Base-by-base conservation (phyloP, 2,888 invertebrate species). In the Ellobium chinense region DNA sequence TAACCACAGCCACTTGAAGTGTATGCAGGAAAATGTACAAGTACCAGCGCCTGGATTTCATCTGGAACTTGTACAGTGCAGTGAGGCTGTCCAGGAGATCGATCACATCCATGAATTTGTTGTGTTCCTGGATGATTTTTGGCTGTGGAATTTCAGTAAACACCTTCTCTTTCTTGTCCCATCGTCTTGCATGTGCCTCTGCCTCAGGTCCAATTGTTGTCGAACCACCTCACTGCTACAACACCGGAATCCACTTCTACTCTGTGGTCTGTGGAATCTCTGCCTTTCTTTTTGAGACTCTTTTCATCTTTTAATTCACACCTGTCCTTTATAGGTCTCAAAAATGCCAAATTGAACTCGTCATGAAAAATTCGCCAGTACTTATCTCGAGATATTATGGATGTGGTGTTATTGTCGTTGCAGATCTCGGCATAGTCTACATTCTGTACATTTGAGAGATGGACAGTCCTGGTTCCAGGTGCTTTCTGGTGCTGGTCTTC, bases 1-100 rank as follows among this genome's bases (percentile, higher is more conserved):
- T 83, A 24, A 83, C 78, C 4, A 77, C 73, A 29, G 83, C 78
- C 5, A 82, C 73, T 9, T 76, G 39, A n/a, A 85, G 29, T 2
- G 79, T 79, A 27, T 81, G 85, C 73, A 70, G 80, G 39, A 82
- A 82, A 29, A 84, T 66, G 75, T 83, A 83, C 82, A 81, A 81
- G 65, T 82, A 83, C 72, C 76, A 82, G 9, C 77, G 21, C 24
- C 78, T 58, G 54, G 81, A 80, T 68, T 83, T 81, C 37, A 83
- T 31, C 27, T 76, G 80, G 68, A 80, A 80, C 7, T 66, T 46
- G 46, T 83, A 83, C 9, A 68, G 60, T 24, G 80, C 78, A 21
- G 77, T 24, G 21, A 69, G 27, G 39, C 72, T 65, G 63, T 84
- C 80, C 58, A 66, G 39, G 21, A 78, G 39, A 69, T 84, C 82